phyloP scores from a whole-genome alignment of 2,888 invertebrate species.

The Parnassius smintheus region DNA sequence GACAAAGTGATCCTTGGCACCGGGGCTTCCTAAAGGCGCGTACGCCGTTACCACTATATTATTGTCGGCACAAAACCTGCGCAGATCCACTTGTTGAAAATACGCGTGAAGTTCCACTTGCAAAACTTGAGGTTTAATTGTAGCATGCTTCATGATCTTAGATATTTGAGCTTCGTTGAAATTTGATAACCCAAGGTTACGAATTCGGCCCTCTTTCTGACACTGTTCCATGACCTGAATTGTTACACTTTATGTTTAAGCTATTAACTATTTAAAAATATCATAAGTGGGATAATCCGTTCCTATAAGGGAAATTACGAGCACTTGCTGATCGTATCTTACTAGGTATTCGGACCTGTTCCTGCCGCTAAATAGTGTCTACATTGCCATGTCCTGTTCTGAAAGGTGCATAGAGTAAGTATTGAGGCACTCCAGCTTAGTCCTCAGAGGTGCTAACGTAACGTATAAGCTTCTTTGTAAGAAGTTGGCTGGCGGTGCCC shows the following conservation, averaged over 20 bases:
- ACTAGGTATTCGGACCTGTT: too few relatives aligned
- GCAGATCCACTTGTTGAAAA: conserved; percentile 85
- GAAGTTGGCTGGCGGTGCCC: too few relatives aligned
- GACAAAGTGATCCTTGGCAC: conserved; percentile 83
- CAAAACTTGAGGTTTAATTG: conserved; percentile 86
- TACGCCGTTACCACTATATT: conserved; percentile 86
- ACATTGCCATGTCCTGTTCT: too few relatives aligned
- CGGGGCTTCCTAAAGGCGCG: conserved; percentile 87
- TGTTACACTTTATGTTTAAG: background rate
- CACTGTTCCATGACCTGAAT: conserved; percentile 86
- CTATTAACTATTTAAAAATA: too few relatives aligned
- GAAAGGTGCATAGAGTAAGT: too few relatives aligned
- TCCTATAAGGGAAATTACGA: too few relatives aligned
- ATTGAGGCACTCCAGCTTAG: too few relatives aligned
- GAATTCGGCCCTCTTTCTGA: conserved; percentile 83
- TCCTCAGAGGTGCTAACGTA: too few relatives aligned
- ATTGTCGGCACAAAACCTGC: conserved; percentile 81
- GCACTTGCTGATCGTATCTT: too few relatives aligned
- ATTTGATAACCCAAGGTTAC: conserved; percentile 90
- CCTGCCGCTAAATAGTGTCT: too few relatives aligned
- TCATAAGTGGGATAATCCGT: too few relatives aligned
- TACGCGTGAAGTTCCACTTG: conserved; percentile 90
- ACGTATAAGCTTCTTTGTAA: too few relatives aligned
- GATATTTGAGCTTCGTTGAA: conserved; percentile 86
- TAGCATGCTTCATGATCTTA: conserved; percentile 80